Percentiles rank a stretch among this genome's conserved stretches.
Conservation (phyloP, 2,888 invertebrate genomes). For the Entomobrya multifasciata region DNA sequence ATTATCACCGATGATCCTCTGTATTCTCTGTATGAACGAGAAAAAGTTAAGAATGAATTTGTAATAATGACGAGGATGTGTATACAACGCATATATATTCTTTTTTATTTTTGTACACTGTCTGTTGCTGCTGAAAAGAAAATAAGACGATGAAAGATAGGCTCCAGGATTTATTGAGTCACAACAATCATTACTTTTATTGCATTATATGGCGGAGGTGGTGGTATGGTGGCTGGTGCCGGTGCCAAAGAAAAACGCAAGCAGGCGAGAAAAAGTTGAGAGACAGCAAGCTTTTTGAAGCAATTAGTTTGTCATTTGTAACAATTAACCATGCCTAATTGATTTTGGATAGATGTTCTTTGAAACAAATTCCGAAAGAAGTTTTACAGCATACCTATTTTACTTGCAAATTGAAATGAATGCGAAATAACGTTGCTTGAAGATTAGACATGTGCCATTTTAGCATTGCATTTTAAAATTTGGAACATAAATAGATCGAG, state of each 20-base stretch:
- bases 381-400: neutral
- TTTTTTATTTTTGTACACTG: neutral
- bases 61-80: constrained; percentile 28
- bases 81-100: neutral
- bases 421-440: neutral
- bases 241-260: constrained; percentile 44
- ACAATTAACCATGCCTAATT: constrained; percentile 66
- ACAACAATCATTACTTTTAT: constrained; percentile 63
- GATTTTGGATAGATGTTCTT: constrained; percentile 48
- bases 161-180: constrained; percentile 71
- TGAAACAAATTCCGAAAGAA: too few species aligned
- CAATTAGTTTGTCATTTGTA: constrained; percentile 71
- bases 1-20: neutral
- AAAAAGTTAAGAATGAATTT: constrained; percentile 38
- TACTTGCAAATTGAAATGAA: neutral
- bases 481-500: neutral
- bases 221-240: too few species aligned
- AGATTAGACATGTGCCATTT: neutral
- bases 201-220: neutral
- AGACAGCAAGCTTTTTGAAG: constrained; percentile 44
- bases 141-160: constrained; percentile 38
- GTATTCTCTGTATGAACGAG: neutral
- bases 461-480: neutral
- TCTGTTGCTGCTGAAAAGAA: constrained; percentile 1
- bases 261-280: constrained; percentile 38